Evolutionary conservation across 1,140 invertebrate genomes (phyloP).

Genomic region (Scaptomyza graminum): DNA sequence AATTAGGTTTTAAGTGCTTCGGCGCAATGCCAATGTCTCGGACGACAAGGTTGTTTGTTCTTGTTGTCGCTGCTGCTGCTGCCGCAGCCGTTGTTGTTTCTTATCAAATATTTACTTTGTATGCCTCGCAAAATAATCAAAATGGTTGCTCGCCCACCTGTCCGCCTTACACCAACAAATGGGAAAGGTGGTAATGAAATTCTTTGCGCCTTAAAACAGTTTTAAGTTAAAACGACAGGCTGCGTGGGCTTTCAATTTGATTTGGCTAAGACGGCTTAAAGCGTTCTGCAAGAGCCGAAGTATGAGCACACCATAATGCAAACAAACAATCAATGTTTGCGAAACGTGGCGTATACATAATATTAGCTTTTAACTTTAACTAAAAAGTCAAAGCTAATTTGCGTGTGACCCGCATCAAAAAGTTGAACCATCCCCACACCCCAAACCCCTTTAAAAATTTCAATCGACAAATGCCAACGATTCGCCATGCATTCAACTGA

Average conservation of each 20-base stretch:
- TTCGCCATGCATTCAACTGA: conserved; percentile 53
- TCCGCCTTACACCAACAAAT: conserved; percentile 23
- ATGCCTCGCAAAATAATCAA: conserved; percentile 71
- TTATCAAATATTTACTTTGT: conserved; percentile 80
- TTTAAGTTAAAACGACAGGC: conserved; percentile 73
- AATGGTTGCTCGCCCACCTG: conserved; percentile 54
- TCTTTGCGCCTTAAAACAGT: conserved; percentile 77
- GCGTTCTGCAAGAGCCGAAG: conserved; percentile 22
- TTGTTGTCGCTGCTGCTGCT: conserved; percentile 21
- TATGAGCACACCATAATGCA: conserved; percentile 19
- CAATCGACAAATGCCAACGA: conserved; percentile 63
- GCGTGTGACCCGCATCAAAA: conserved; percentile 72
- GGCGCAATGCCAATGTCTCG: conserved; percentile 56
- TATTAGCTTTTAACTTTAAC: conserved; percentile 63
- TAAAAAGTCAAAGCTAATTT: conserved; percentile 66
- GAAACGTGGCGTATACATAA: conserved; percentile 57
- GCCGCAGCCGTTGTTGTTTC: conserved; percentile 37
- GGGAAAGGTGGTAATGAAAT: conserved; percentile 75
- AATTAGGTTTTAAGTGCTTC: conserved; percentile 81
- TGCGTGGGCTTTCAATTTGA: conserved; percentile 73
- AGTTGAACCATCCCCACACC: conserved; percentile 36
- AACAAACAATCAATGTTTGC: conserved; percentile 57
- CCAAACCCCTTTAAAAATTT: conserved; percentile 24
- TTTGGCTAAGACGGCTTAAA: conserved; percentile 66
- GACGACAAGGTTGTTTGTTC: conserved; percentile 40